Base-by-base conservation (phyloP, 1,140 invertebrate genomes). In the Oreohelix idahoensis region DNA sequence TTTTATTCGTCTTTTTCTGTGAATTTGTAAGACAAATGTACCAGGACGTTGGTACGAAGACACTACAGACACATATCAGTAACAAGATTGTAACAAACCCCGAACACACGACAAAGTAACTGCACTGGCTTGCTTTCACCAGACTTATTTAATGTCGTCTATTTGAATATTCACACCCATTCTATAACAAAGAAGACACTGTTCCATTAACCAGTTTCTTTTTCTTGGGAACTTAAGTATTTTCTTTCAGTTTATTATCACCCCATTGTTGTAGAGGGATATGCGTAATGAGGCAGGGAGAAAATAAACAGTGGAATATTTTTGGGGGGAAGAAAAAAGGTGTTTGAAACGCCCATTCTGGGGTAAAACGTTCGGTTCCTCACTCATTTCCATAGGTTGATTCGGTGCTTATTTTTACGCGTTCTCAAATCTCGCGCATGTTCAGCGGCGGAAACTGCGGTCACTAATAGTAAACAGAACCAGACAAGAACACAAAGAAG, bases 151-250 rank as follows among this genome's bases (percentile, higher is more conserved):
- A 11, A 36, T 39, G 32, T 35, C 69, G 10, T 36, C 69, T 15
- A 36, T 39, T 71, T 71, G 32, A 36, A 36, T 39, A 36, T 71
- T 32, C 63, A 66, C 63, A 32, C 63, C 63, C 63, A 66, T 17
- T 66, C 29, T 32, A 32, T 35, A 66, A 66, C 63, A 66, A 66
- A 66, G 63, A 66, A 32, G 63, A 66, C 63, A 66, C 63, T 32
- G 63, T 66, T 66, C 29, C 29, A 58, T 58, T 58, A 58, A 58
- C 53, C 53, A n/a, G 26, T 74, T 42, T 26, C n/a, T 74, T 39
- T 45, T 74, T 39, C 71, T 74, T 74, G 38, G 5, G 17, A 39
- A 5, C 39, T 45, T 74, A 32, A 66, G n/a, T 66, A n/a, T 66
- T 29, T 66, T 66, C 63, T 66, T 35, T 66, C 32, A 5, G 8